Percentiles rank a stretch among this genome's conserved stretches.
Evolutionary conservation across 2,797 vertebrate species (phyloP).

Genomic region (Sebastes vulpes): DNA sequence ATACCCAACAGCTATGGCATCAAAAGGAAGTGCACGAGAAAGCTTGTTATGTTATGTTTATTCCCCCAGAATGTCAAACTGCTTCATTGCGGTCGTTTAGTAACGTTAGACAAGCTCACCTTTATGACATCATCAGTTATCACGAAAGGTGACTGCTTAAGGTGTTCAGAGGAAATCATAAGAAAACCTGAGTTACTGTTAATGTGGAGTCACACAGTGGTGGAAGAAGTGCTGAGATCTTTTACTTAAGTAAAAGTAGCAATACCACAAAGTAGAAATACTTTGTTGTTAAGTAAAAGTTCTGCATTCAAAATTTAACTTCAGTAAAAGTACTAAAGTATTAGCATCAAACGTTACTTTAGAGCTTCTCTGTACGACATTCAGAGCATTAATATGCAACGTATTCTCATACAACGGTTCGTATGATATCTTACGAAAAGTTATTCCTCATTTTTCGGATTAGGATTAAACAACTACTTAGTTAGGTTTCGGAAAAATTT

Average conservation of each 20-base stretch:
- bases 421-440: not conserved
- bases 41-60: constrained; percentile 1
- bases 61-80: constrained; percentile 9
- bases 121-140: constrained; percentile 13
- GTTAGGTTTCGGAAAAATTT: not conserved
- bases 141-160: not conserved
- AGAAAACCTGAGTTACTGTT: not conserved
- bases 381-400: not conserved
- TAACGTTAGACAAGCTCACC: constrained; percentile 19
- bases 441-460: not conserved
- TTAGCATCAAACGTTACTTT: not conserved
- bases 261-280: not conserved
- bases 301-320: not conserved
- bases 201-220: not conserved
- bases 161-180: constrained; percentile 18
- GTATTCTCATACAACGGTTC: too few relatives aligned
- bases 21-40: constrained; percentile 28
- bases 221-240: not conserved
- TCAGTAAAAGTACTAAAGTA: not conserved
- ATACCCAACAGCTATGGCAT: constrained; percentile 33
- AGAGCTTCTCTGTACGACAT: not conserved
- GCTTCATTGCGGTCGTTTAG: constrained; percentile 11
- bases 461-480: too few relatives aligned
- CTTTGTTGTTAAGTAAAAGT: not conserved
- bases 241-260: not conserved